Evolutionary conservation across 2,888 invertebrate genomes (phyloP).

Genomic region (Tricholauxania praeusta): DNA sequence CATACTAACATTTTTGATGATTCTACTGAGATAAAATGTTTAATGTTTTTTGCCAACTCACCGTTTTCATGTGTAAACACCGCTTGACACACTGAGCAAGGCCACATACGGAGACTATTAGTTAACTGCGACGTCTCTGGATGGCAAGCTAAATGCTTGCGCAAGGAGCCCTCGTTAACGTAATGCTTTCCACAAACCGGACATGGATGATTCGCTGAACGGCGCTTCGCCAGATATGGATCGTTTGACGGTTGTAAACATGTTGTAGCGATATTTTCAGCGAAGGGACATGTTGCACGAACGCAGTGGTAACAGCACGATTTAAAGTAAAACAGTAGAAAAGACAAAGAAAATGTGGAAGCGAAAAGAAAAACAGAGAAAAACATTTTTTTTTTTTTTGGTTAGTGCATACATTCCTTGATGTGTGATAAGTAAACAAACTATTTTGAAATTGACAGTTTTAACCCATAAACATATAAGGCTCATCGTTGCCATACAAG

Average conservation of each 20-base stretch:
- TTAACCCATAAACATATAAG: too few species aligned
- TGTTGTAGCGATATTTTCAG: slow-evolving; percentile 48
- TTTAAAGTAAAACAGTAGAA: too few species aligned
- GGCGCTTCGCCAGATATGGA: slow-evolving; percentile 91
- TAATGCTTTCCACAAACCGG: slow-evolving; percentile 96
- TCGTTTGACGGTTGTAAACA: slow-evolving; percentile 69
- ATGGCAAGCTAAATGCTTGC: slow-evolving; percentile 94
- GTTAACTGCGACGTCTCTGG: slow-evolving; percentile 90
- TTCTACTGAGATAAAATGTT: too few species aligned
- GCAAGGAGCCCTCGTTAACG: slow-evolving; percentile 92
- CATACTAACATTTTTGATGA: too few species aligned
- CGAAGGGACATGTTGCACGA: slow-evolving; percentile 49
- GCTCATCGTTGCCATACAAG: too few species aligned
- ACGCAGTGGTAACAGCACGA: background rate
- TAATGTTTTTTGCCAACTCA: slow-evolving; percentile 67
- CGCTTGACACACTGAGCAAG: slow-evolving; percentile 94
- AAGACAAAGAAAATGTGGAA: background rate
- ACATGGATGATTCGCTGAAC: slow-evolving; percentile 94
- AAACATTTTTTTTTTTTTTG: slow-evolving; percentile 6
- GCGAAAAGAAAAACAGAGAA: background rate
- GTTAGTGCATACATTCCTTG: slow-evolving; percentile 10
- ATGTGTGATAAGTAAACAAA: background rate
- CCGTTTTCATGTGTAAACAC: slow-evolving; percentile 96
- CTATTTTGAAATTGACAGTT: background rate
- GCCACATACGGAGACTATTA: slow-evolving; percentile 93